A percentile compares a stretch with the other conserved stretches of the same genome.
phyloP scores from a whole-genome alignment of 1,140 invertebrate genomes.

The Fopius arisanus region DNA sequence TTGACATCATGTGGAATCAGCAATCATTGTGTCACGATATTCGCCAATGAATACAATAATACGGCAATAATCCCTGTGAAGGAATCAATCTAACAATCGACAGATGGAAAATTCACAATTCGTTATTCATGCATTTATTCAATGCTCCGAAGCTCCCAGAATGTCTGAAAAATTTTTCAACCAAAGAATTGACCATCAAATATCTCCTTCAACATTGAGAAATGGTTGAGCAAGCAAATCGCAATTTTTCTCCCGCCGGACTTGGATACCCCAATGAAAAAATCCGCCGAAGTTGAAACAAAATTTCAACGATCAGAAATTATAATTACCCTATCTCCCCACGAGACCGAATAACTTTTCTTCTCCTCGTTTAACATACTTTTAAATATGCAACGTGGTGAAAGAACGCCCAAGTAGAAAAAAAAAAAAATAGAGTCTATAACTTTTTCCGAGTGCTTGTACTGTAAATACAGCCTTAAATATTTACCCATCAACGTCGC shows the following conservation, averaged over 20 bases:
- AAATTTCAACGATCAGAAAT: neutral
- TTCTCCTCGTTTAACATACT: neutral
- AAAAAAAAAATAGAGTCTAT: neutral
- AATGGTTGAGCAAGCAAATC: neutral
- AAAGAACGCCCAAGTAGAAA: neutral
- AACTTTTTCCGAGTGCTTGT: neutral
- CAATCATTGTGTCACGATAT: too few species aligned
- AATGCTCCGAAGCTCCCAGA: neutral
- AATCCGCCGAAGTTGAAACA: neutral
- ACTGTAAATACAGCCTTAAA: neutral
- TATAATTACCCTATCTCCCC: neutral
- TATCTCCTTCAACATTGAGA: neutral
- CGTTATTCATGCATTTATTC: neutral
- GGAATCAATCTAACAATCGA: too few species aligned
- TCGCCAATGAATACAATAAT: neutral
- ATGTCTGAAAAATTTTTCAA: neutral
- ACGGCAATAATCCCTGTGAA: too few species aligned
- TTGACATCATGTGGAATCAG: too few species aligned
- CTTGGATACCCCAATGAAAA: neutral
- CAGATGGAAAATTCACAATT: neutral
- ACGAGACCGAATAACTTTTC: neutral
- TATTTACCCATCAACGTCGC: slow-evolving; percentile 20
- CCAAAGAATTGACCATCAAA: neutral
- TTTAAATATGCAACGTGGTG: neutral
- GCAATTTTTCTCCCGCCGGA: neutral